A percentile compares a stretch with the other conserved stretches of the same genome.
These are phyloP conservation scores for Drosophila stalkeri DNA, from an alignment of 2,888 invertebrate species.

Conservation along the genomic window DNA sequence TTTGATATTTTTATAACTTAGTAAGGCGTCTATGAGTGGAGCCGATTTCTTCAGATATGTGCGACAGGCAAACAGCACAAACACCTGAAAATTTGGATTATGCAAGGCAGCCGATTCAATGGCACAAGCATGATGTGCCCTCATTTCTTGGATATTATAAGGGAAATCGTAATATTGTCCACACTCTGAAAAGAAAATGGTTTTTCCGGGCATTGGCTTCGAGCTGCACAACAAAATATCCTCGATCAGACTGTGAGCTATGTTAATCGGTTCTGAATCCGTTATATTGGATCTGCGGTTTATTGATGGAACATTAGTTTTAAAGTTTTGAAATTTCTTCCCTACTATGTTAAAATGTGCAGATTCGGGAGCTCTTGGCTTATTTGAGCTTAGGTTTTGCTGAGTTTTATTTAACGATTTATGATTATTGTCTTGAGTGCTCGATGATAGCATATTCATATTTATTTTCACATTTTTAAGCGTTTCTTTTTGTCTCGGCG, in stretches of 20 bases:
- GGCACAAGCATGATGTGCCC: conserved; percentile 81
- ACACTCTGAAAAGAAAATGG: conserved; percentile 84
- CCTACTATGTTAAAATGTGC: neutral
- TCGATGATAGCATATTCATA: neutral
- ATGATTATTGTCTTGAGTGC: neutral
- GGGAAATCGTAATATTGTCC: conserved; percentile 63
- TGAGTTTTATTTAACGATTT: neutral
- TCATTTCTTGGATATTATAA: conserved; percentile 59
- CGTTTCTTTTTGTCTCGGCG: neutral
- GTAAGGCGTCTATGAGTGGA: conserved; percentile 72
- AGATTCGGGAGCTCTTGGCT: neutral
- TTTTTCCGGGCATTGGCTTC: conserved; percentile 77
- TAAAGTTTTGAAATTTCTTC: neutral
- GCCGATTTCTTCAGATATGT: conserved; percentile 54
- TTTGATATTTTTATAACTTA: conserved; percentile 79
- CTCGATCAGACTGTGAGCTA: conserved; percentile 34
- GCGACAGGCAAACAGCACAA: conserved; percentile 81
- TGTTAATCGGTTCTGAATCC: neutral
- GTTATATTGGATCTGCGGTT: neutral
- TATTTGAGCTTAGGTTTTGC: neutral
- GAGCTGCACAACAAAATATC: conserved; percentile 75
- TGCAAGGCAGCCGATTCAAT: conserved; percentile 82
- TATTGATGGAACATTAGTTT: neutral
- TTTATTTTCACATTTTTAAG: neutral
- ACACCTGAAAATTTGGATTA: conserved; percentile 80